Percentiles rank a stretch among this genome's conserved stretches.
Evolutionary conservation across 2,888 invertebrate genomes (phyloP).

Genomic region (Campoplex nolae): DNA sequence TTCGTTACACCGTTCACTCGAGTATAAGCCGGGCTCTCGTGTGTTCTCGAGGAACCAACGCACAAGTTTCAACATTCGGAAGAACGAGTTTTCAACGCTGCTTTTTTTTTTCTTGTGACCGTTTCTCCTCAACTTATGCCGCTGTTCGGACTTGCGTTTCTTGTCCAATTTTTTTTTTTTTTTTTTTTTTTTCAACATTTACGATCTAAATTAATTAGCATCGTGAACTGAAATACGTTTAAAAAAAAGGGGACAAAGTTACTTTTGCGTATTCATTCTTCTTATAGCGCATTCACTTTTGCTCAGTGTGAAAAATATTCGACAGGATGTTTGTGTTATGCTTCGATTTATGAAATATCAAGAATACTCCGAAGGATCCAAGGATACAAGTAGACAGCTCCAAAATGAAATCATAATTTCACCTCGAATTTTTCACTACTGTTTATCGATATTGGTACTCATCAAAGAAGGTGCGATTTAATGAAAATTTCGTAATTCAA

Average conservation of each 20-base stretch:
- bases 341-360: background rate
- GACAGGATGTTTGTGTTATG: background rate
- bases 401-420: conserved; percentile 15
- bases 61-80: conserved; percentile 26
- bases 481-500: conserved; percentile 44
- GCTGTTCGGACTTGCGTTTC: background rate
- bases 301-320: background rate
- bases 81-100: conserved; percentile 1
- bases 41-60: conserved; percentile 42
- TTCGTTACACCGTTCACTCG: conserved; percentile 68
- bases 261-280: background rate
- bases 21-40: conserved; percentile 65
- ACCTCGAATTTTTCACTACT: background rate
- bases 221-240: background rate
- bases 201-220: background rate
- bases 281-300: background rate
- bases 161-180: background rate
- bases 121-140: background rate
- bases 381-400: conserved; percentile 25
- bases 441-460: conserved; percentile 6
- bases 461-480: background rate
- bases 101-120: conserved; percentile 34
- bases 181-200: too few species aligned
- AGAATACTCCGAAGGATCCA: conserved; percentile 27
- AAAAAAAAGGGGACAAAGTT: background rate